Conservation (phyloP, 2,113 vertebrate genomes). For the Aegypius monachus region DNA sequence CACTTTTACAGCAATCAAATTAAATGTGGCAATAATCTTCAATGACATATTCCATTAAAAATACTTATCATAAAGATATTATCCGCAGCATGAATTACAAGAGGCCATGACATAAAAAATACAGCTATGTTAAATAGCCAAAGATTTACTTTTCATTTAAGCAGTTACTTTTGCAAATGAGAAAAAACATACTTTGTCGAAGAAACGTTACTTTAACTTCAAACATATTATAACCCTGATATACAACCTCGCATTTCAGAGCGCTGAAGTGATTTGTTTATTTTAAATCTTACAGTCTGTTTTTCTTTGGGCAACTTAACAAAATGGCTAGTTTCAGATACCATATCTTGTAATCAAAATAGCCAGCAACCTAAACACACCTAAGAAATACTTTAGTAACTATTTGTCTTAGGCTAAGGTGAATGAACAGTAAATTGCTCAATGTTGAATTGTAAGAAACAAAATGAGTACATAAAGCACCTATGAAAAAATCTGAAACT, state of each 20-base stretch:
- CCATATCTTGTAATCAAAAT: neutral
- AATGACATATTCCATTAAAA: neutral
- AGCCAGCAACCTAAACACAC: neutral
- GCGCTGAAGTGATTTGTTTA: neutral
- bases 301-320: neutral
- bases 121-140: neutral
- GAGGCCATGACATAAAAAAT: neutral
- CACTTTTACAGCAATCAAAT: neutral
- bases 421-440: neutral
- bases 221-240: neutral
- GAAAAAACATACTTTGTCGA: neutral
- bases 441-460: neutral
- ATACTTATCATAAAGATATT: neutral
- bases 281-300: neutral
- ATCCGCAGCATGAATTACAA: neutral
- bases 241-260: neutral
- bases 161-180: neutral
- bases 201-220: neutral
- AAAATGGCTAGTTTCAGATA: neutral
- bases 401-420: neutral
- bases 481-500: neutral
- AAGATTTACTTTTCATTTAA: neutral
- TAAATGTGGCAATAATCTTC: too few relatives aligned
- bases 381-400: neutral
- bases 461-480: neutral